Evolutionary conservation across 1,140 invertebrate species (phyloP), one percentile per base, ranked within the genome.

Genomic region (Aphis gossypii): DNA sequence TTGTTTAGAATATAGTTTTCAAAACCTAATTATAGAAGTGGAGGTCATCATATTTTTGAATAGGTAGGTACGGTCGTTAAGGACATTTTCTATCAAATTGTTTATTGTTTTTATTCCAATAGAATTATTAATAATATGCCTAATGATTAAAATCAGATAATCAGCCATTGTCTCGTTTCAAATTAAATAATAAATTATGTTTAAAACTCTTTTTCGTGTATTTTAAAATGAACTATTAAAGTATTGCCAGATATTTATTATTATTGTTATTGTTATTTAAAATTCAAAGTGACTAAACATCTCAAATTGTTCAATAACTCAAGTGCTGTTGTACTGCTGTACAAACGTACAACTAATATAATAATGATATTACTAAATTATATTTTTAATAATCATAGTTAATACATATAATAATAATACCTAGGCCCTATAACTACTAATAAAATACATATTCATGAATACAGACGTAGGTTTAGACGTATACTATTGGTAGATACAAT

Each of bases 21-120:
- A 56, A 89, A 89, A 89, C 51, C 88, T 89, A 89, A 56, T 89
- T 56, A 89, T 18, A 38, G 51, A 56, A 89, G n/a, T 56, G 88
- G 51, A 89, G 88, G 88, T 56, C 89, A 90, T 90, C 44, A 68
- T 30, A 90, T 18, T 44, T 60, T 90, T 60, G 2, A 60, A 90
- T 90, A 41, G 54, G 41, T 88, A 18, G 84, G 41, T 56, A 54
- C 87, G 87, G 35, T 68, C 25, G 89, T 44, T 60, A 60, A 90
- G 54, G 54, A 90, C 38, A 68, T 90, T 90, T 68, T 51, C 48
- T 90, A 44, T 90, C 54, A n/a, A 90, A 90, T 68, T 60, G 56
- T 90, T 68, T 90, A 90, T 90, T 90, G 56, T 41, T 41, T 3
- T 68, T 44, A 68, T 68, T 44, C 38, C 6, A 30, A 68, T 68